phyloP scores from a whole-genome alignment of 1,140 invertebrate genomes.

The Drosophila nigrodunni region DNA sequence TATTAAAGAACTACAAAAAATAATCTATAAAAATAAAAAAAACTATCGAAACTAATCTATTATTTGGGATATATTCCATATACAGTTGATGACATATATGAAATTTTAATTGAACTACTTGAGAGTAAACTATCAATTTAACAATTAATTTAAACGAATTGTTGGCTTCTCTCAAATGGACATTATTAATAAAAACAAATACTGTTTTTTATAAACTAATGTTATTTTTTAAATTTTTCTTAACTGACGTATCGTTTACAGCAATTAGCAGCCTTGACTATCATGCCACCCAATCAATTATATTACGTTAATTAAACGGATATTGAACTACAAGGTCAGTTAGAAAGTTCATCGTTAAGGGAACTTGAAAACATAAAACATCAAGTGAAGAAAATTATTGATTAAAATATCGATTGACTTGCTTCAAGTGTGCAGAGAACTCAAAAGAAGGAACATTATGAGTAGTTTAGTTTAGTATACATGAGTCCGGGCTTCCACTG shows the following conservation, averaged over 20 bases:
- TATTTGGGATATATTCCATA: too few species aligned
- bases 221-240: not conserved
- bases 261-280: conserved; percentile 1
- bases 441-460: conserved; percentile 4
- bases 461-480: not conserved
- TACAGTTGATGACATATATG: too few species aligned
- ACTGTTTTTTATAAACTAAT: too few species aligned
- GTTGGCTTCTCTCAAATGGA: too few species aligned
- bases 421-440: not conserved
- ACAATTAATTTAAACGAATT: too few species aligned
- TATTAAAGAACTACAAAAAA: too few species aligned
- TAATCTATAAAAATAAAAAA: too few species aligned
- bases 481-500: too few species aligned
- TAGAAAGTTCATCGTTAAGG: not conserved
- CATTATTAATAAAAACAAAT: too few species aligned
- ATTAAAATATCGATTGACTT: conserved; percentile 14
- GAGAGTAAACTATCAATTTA: too few species aligned
- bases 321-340: conserved; percentile 6
- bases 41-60: too few species aligned
- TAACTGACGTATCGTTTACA: conserved; percentile 4
- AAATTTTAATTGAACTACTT: too few species aligned
- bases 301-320: not conserved
- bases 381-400: not conserved
- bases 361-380: not conserved
- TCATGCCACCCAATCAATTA: not conserved